Evolutionary conservation across 2,113 vertebrate genomes (phyloP), one percentile per base, ranked within the genome.

Genomic region (Brachyistius frenatus): DNA sequence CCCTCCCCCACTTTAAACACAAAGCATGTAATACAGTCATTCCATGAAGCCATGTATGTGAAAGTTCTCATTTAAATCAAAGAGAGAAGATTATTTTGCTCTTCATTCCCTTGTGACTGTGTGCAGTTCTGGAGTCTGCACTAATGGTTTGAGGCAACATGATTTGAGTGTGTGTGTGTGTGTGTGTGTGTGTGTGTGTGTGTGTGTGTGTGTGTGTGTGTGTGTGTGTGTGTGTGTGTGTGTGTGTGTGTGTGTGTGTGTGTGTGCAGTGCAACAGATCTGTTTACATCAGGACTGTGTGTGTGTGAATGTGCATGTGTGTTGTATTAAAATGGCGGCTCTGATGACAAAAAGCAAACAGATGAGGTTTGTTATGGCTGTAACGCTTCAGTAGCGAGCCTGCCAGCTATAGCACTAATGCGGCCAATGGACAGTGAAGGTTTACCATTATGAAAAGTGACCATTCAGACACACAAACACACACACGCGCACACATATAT

Each of bases 101-200:
- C 16, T 53, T 30, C 31, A 15, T 50, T 1, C 65, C 30, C 16
- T 5, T 37, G 8, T 55, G 50, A 41, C 16, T 66, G 9, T 39
- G n/a, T 72, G 56, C 31, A 73, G 1, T 2, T 49, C 32, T 41
- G 15, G 3, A 37, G 39, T 30, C 52, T 47, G 23, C 58, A 4
- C 50, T 14, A 62, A 53, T 52, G n/a, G 31, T 70, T 81, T 65
- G 2, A 54, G 68, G 73, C 73, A 68, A 71, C 66, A 58, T 65
- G 33, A 47, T 73, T 31, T 44, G 7, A 54, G 8, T 63, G 33
- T 35, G 16, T 33, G 16, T 56, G 57, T 13, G 46, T 30, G 61
- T 58, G 6, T 65, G 41, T 54, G 0, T 50, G 41, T 65, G 23
- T 37, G 23, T 16, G 35, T 53, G n/a, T 33, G 23, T 5, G 8